Evolutionary conservation across 2,113 vertebrate species (phyloP).

Genomic region (Tupaia chinensis): DNA sequence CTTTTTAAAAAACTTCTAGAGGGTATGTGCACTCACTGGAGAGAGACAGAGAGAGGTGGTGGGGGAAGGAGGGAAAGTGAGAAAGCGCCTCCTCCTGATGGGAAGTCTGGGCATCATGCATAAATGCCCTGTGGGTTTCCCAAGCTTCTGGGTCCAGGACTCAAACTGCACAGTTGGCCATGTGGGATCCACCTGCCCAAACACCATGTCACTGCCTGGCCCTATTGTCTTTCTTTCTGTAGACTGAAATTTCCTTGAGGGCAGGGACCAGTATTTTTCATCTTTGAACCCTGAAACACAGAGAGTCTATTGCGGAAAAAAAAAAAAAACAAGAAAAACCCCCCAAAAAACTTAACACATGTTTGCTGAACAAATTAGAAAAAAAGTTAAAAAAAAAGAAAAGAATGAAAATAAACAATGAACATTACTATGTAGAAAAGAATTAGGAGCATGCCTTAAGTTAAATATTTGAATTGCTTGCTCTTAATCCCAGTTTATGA

Average conservation of each 20-base stretch:
- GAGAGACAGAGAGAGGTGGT: too few relatives aligned
- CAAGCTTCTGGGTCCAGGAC: too few relatives aligned
- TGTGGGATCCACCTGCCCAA: too few relatives aligned
- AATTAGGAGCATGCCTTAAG: not conserved
- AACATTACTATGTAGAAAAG: not conserved
- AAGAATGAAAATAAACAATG: not conserved
- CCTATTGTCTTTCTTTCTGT: not conserved
- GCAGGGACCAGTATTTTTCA: not conserved
- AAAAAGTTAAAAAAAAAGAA: not conserved
- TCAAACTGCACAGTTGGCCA: too few relatives aligned
- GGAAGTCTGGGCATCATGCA: too few relatives aligned
- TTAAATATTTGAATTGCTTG: not conserved
- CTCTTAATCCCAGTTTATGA: not conserved
- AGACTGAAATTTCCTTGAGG: not conserved
- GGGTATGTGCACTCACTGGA: too few relatives aligned
- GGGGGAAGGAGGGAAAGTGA: too few relatives aligned
- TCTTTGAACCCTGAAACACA: not conserved
- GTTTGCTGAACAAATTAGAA: not conserved
- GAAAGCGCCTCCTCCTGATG: too few relatives aligned
- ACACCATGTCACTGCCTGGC: too few relatives aligned
- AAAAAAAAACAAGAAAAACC: too few relatives aligned
- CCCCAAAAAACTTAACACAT: not conserved
- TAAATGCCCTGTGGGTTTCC: too few relatives aligned
- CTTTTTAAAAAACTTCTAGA: not conserved
- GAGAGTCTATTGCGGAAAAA: not conserved